A percentile compares a stretch with the other conserved stretches of the same genome.
Conservation (phyloP, 2,888 invertebrate species). For the Torymus texanus region DNA sequence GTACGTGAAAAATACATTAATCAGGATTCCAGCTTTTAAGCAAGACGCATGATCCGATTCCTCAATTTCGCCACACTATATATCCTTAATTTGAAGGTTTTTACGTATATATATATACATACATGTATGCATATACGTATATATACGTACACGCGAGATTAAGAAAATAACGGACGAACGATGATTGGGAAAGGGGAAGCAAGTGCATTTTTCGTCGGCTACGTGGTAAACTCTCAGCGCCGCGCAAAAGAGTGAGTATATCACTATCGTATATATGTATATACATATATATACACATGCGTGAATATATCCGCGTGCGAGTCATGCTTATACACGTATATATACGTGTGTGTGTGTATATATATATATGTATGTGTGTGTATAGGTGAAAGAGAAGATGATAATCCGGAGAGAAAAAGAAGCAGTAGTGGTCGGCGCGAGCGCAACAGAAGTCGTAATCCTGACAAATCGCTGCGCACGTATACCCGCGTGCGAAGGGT, state of each 20-base stretch:
- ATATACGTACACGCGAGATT: constrained; percentile 9
- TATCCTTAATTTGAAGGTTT: constrained; percentile 28
- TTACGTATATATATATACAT: too few species aligned
- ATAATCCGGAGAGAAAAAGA: constrained; percentile 27
- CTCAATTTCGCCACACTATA: constrained; percentile 32
- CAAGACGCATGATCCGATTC: constrained; percentile 29
- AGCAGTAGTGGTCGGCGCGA: not conserved
- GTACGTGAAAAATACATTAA: constrained; percentile 52
- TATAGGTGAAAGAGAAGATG: not conserved
- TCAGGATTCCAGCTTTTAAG: constrained; percentile 42
- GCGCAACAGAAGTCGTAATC: constrained; percentile 30
- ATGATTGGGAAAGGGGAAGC: not conserved
- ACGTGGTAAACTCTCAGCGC: too few species aligned
- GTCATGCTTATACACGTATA: not conserved
- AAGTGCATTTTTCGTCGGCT: constrained; percentile 33
- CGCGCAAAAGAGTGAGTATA: constrained; percentile 6
- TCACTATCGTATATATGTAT: not conserved
- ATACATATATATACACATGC: not conserved
- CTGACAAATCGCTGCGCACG: constrained; percentile 45
- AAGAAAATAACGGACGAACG: not conserved
- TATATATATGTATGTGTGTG: not conserved
- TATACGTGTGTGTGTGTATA: too few species aligned
- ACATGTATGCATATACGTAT: too few species aligned
- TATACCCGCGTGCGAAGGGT: not conserved
- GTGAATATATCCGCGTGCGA: not conserved